Evolutionary conservation across 64 coral and sea anemone species (phyloP).

Genomic region (Platygyra sinensis): DNA sequence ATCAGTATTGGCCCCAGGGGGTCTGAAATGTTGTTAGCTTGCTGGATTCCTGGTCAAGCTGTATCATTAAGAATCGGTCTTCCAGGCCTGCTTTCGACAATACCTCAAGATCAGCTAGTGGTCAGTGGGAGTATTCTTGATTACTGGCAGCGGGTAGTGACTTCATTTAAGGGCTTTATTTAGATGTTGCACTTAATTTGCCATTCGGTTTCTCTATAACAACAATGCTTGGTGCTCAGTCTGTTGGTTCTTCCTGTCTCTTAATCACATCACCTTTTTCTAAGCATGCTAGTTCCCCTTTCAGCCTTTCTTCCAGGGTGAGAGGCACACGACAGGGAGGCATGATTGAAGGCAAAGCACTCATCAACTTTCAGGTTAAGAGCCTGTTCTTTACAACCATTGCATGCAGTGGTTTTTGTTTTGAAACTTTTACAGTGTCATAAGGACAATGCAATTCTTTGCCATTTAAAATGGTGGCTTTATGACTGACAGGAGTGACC

Average conservation of each 20-base stretch:
- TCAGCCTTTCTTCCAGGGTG: background rate
- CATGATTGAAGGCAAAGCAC: constrained; percentile 9
- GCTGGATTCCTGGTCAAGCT: too few species aligned
- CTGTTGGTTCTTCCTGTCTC: constrained; percentile 20
- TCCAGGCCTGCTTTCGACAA: constrained; percentile 17
- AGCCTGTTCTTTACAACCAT: too few species aligned
- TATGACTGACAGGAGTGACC: too few species aligned
- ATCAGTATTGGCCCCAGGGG: constrained; percentile 13
- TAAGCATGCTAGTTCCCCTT: background rate
- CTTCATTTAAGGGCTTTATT: too few species aligned
- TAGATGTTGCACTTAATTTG: too few species aligned
- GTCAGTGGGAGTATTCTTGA: constrained; percentile 60
- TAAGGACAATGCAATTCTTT: too few species aligned
- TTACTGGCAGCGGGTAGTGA: too few species aligned
- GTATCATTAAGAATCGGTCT: background rate
- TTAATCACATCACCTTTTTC: background rate
- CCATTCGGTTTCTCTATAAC: constrained; percentile 24
- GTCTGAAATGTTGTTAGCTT: background rate
- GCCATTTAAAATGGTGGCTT: too few species aligned
- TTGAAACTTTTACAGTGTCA: too few species aligned
- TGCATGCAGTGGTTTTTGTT: too few species aligned
- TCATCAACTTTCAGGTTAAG: too few species aligned
- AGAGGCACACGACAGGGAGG: background rate
- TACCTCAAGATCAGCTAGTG: constrained; percentile 25
- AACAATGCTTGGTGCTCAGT: constrained; percentile 26